Conservation (phyloP, 2,797 vertebrate genomes). For the Macropus fuliginosus region DNA sequence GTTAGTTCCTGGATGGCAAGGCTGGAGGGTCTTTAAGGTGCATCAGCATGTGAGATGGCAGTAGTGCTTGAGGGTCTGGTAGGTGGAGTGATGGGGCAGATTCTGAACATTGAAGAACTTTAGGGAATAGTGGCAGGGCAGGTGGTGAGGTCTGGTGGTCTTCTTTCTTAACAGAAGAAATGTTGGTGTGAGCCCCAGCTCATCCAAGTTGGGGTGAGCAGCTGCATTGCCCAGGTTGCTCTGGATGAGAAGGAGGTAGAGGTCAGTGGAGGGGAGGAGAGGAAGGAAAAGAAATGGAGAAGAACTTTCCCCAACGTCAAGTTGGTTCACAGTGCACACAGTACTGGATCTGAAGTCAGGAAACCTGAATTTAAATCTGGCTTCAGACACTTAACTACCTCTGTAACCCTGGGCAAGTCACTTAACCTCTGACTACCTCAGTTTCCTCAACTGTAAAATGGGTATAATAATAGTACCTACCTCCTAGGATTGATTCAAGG, state of each 20-base stretch:
- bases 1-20: background rate
- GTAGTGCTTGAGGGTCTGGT: background rate
- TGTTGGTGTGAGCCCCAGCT: background rate
- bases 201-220: background rate
- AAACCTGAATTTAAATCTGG: background rate
- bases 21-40: background rate
- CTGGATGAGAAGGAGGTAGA: background rate
- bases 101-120: background rate
- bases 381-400: background rate
- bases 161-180: no score
- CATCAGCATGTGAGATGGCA: background rate
- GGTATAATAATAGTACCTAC: background rate
- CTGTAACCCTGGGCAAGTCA: background rate
- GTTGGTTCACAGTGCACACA: background rate
- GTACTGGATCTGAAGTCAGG: background rate
- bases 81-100: background rate
- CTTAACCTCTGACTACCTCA: background rate
- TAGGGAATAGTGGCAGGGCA: no score
- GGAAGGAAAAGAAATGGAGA: background rate
- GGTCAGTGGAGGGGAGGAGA: background rate
- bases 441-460: background rate
- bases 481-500: background rate
- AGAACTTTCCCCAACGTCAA: background rate
- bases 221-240: background rate
- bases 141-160: no score